Evolutionary conservation across 2,113 vertebrate species (phyloP).

Genomic region (Tychaedon coryphoeus): DNA sequence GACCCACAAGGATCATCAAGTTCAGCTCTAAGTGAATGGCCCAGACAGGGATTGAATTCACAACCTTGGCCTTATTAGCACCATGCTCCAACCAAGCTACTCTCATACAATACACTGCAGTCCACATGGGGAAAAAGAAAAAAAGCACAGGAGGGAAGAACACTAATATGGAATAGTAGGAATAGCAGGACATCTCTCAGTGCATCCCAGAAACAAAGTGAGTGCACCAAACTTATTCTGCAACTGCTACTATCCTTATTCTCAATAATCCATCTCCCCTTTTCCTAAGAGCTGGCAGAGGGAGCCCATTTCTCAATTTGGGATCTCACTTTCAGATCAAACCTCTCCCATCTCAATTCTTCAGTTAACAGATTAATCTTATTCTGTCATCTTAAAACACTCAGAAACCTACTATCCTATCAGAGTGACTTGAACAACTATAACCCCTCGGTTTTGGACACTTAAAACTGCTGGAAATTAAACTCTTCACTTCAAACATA

Average conservation of each 20-base stretch:
- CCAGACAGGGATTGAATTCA: background rate
- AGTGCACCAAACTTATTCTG: background rate
- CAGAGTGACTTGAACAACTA: background rate
- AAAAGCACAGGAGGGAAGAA: background rate
- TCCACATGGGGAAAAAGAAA: fast-evolving
- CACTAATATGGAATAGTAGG: background rate
- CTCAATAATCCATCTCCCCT: background rate
- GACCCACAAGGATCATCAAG: background rate
- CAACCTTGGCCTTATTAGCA: background rate
- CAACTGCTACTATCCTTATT: background rate
- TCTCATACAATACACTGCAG: background rate
- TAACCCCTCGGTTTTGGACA: fast-evolving
- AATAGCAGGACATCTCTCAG: background rate
- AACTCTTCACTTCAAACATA: background rate
- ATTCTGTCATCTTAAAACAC: background rate
- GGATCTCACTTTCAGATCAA: background rate
- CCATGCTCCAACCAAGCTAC: background rate
- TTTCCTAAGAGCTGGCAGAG: background rate
- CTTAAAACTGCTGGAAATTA: background rate
- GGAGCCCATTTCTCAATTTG: background rate
- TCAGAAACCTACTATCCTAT: background rate
- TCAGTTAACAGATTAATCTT: background rate
- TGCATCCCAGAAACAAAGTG: background rate
- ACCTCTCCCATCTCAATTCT: background rate
- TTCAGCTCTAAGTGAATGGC: background rate